Evolutionary conservation across 2,888 invertebrate genomes (phyloP).

Genomic region (Lasius fuliginosus): DNA sequence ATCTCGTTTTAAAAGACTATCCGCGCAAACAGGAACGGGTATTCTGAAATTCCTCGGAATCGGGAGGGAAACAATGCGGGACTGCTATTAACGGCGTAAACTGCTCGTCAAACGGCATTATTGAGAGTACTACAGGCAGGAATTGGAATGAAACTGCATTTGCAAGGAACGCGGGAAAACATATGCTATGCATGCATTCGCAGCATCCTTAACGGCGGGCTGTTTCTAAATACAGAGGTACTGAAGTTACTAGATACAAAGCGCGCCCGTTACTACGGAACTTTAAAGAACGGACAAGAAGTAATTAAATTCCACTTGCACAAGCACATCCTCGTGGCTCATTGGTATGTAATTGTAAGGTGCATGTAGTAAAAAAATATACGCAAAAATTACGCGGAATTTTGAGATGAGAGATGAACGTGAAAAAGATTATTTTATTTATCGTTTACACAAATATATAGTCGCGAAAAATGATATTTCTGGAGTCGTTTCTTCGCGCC

Average conservation of each 20-base stretch:
- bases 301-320: slow-evolving; percentile 38
- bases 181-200: slow-evolving; percentile 9
- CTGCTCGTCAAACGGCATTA: slow-evolving; percentile 68
- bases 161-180: slow-evolving; percentile 39
- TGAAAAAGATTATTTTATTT: slow-evolving; percentile 11
- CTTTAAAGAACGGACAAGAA: slow-evolving; percentile 32
- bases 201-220: slow-evolving; percentile 24
- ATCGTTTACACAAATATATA: slow-evolving; percentile 8
- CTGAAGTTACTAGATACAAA: slow-evolving; percentile 31
- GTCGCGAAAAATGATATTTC: neutral
- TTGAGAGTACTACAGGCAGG: slow-evolving; percentile 61
- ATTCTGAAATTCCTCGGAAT: slow-evolving; percentile 70
- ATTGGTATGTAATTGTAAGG: neutral
- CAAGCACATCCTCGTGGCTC: neutral
- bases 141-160: slow-evolving; percentile 71
- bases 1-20: slow-evolving; percentile 32
- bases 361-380: neutral
- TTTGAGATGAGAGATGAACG: neutral
- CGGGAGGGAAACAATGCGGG: slow-evolving; percentile 55
- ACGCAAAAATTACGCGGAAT: neutral
- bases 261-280: slow-evolving; percentile 8
- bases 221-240: slow-evolving; percentile 20
- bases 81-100: slow-evolving; percentile 68
- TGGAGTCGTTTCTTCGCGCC: neutral
- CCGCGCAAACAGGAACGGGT: slow-evolving; percentile 47